Conservation (phyloP, 2,888 invertebrate species). For the Altica lythri region DNA sequence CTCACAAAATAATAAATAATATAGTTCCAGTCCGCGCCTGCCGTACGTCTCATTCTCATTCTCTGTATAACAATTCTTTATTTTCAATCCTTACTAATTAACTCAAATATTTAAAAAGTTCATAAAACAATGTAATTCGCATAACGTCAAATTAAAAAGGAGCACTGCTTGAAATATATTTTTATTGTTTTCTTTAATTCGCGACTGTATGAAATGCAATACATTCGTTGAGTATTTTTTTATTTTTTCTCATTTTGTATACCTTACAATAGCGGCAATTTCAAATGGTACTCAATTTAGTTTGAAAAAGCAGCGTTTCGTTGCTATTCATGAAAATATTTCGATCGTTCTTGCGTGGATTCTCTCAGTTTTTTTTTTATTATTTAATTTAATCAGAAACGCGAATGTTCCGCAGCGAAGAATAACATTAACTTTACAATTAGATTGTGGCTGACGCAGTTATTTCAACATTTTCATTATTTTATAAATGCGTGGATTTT, state of each 20-base stretch:
- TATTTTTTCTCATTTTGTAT: conserved; percentile 32
- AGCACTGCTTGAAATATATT: conserved; percentile 34
- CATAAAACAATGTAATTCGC: conserved; percentile 36
- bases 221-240: conserved; percentile 33
- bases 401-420: not conserved
- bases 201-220: conserved; percentile 31
- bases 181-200: conserved; percentile 37
- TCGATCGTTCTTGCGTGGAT: conserved; percentile 12
- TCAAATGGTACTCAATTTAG: conserved; percentile 31
- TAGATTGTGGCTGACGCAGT: not conserved
- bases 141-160: conserved; percentile 32
- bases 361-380: conserved; percentile 11
- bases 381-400: conserved; percentile 15
- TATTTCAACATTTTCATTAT: not conserved
- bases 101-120: conserved; percentile 44
- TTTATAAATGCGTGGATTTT: not conserved
- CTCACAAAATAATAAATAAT: conserved; percentile 43
- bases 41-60: conserved; percentile 30
- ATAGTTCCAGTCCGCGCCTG: conserved; percentile 37
- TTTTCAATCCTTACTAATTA: conserved; percentile 43
- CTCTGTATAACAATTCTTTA: conserved; percentile 39
- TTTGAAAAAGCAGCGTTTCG: conserved; percentile 24
- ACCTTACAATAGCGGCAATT: conserved; percentile 29
- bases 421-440: not conserved
- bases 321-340: conserved; percentile 25